These are phyloP conservation scores for Drosophila saltans DNA, from an alignment of 1,140 invertebrate genomes.

Conservation along the genomic window DNA sequence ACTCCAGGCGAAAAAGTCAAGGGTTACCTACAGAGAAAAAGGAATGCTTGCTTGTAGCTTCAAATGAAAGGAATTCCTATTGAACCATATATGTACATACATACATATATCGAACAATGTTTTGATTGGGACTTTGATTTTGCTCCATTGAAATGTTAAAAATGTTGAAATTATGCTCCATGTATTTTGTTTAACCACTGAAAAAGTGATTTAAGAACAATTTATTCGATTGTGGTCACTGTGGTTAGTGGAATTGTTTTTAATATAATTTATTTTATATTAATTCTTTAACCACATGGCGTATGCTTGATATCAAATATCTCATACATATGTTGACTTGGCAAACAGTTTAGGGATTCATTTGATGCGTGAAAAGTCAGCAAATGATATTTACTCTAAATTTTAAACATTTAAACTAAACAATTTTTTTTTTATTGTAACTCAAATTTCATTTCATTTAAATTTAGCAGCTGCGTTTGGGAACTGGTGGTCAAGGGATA, in stretches of 20 bases:
- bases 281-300: conserved; percentile 31
- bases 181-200: neutral
- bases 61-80: conserved; percentile 1
- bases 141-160: neutral
- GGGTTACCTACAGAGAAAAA: conserved; percentile 48
- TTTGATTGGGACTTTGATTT: neutral
- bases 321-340: neutral
- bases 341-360: too few species aligned
- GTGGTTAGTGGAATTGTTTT: conserved; percentile 30
- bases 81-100: neutral
- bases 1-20: conserved; percentile 43
- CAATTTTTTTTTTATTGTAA: conserved; percentile 7
- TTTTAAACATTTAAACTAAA: conserved; percentile 22
- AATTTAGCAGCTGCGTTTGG: conserved; percentile 29
- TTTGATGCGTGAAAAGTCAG: neutral
- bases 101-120: neutral
- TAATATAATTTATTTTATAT: conserved; percentile 53
- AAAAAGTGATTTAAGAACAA: conserved; percentile 15
- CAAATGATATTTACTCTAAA: too few species aligned
- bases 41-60: conserved; percentile 18
- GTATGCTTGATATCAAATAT: conserved; percentile 58
- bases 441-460: conserved; percentile 43
- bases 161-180: neutral
- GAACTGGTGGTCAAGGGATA: neutral
- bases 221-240: conserved; percentile 42